Evolutionary conservation across 35 echinoderm and acorn worm genomes (phyloP).

Genomic region (Apostichopus japonicus): DNA sequence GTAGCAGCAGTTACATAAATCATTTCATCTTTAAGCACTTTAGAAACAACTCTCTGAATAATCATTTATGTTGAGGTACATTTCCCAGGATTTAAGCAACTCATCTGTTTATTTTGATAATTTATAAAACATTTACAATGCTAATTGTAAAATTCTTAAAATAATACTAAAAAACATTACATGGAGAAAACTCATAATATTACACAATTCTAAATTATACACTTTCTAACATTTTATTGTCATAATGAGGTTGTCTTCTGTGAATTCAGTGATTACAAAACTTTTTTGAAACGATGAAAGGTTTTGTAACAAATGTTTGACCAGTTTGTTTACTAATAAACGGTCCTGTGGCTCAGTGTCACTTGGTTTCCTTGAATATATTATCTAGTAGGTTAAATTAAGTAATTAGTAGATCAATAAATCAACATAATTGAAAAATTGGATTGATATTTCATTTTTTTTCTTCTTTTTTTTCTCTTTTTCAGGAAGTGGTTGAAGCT

Average conservation of each 20-base stretch:
- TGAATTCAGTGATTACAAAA: too few species aligned
- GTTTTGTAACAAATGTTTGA: too few species aligned
- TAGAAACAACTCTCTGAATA: neutral
- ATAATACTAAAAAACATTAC: too few species aligned
- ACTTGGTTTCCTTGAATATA: too few species aligned
- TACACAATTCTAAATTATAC: too few species aligned
- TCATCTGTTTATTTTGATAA: neutral
- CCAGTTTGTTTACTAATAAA: too few species aligned
- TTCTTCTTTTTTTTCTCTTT: neutral
- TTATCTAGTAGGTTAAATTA: neutral
- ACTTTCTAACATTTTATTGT: too few species aligned
- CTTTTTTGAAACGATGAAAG: too few species aligned
- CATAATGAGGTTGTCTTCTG: too few species aligned
- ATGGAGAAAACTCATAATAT: too few species aligned
- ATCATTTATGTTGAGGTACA: neutral
- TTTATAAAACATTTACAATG: neutral
- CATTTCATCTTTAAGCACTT: neutral
- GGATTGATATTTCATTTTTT: neutral
- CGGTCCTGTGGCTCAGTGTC: too few species aligned
- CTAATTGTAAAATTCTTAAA: too few species aligned
- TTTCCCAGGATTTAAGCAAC: neutral
- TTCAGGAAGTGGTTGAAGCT: constrained; percentile 94
- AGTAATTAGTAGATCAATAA: neutral
- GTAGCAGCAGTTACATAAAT: neutral
- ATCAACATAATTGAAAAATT: neutral